Evolutionary conservation across 2,113 vertebrate genomes (phyloP), one percentile per base, ranked within the genome.

Genomic region (Thryonomys swinderianus): DNA sequence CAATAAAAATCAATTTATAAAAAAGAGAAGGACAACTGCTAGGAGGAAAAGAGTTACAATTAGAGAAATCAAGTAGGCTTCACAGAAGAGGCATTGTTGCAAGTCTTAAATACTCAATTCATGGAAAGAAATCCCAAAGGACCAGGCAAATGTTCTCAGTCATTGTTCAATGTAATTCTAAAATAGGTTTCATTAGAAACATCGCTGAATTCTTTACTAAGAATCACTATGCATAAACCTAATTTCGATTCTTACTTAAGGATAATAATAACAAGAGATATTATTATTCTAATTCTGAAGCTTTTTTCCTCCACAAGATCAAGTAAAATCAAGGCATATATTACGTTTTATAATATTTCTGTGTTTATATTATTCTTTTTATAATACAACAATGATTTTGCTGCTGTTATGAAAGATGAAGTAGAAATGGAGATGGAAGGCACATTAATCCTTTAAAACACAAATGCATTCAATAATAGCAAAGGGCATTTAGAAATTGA

Each of bases 401-500:
- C 42, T 67, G 25, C 34, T 79, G 95, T 94, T 64, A 79, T 64
- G 23, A 93, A 27, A 45, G 23, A 94, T 67, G 55, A 94, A 79
- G 32, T 9, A 79, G 21, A 85, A 94, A 90, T 57, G 16, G 32
- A 67, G 21, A 94, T 30, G 4, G 62, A 73, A 79, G 7, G 67
- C 30, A 79, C 90, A n/a, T 21, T 85, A 92, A 90, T 30, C 30
- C 92, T 73, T 95, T 85, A 64, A 95, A 83, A 93, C 73, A 85
- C 14, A 95, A 92, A 79, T 85, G 5, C 18, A 88, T 89, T 91
- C 79, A 93, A 51, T 88, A 89, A 78, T 48, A 91, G 74, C 25
- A 97, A 83, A 96, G 20, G n/a, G 57, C 40, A 80, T 62, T 91
- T 85, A 88, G 37, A 73, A 95, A 86, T 25, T 88, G 76, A 90